These are phyloP conservation scores for Dryadula phaetusa DNA, from an alignment of 2,888 invertebrate species.

Conservation along the genomic window DNA sequence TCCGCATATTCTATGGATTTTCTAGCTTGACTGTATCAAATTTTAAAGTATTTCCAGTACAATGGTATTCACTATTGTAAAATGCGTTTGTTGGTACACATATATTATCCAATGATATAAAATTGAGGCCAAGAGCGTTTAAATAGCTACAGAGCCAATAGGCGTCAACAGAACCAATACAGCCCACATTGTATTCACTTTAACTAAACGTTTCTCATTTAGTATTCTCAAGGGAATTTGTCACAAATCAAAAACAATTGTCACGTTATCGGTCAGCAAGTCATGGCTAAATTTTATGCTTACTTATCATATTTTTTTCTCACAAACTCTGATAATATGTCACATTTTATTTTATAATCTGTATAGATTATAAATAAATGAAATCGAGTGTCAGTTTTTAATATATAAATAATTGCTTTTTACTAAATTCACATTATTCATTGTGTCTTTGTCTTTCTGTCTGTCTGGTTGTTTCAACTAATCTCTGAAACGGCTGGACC, in stretches of 20 bases:
- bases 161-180: conserved; percentile 34
- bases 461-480: too few relatives aligned
- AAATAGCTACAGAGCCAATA: conserved; percentile 42
- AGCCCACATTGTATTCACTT: conserved; percentile 20
- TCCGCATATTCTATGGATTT: background rate
- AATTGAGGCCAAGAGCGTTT: conserved; percentile 56
- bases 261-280: background rate
- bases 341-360: too few relatives aligned
- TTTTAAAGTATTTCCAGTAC: background rate
- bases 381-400: too few relatives aligned
- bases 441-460: too few relatives aligned
- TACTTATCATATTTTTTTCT: background rate
- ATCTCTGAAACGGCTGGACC: too few relatives aligned
- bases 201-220: conserved; percentile 18
- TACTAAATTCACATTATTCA: too few relatives aligned
- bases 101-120: conserved; percentile 42
- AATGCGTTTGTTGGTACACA: conserved; percentile 33
- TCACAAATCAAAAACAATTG: conserved; percentile 7
- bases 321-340: too few relatives aligned
- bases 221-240: conserved; percentile 4
- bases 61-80: conserved; percentile 14
- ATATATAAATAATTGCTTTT: too few relatives aligned
- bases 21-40: conserved; percentile 7
- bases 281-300: background rate
- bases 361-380: too few relatives aligned